Conservation (phyloP, 2,888 invertebrate genomes). For the Isoperla grammatica region DNA sequence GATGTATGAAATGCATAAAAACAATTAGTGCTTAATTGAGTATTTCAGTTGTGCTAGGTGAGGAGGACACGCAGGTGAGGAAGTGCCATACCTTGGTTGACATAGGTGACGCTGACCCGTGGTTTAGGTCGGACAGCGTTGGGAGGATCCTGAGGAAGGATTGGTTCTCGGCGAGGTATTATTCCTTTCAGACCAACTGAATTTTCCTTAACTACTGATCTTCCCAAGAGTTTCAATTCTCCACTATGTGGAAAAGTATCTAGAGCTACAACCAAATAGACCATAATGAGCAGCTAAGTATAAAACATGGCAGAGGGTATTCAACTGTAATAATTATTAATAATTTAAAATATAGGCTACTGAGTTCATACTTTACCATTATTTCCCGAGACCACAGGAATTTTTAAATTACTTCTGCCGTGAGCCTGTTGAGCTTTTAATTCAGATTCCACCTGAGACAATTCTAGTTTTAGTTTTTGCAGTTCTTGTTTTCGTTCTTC, state of each 20-base stretch:
- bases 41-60: not conserved
- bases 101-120: conserved; percentile 28
- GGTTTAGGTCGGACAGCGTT: conserved; percentile 30
- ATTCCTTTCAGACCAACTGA: conserved; percentile 28
- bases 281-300: not conserved
- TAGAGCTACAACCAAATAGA: conserved; percentile 3
- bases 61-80: not conserved
- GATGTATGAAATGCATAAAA: not conserved
- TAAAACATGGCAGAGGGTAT: no score
- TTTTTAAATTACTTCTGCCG: not conserved
- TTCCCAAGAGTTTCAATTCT: conserved; percentile 15
- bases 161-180: conserved; percentile 22
- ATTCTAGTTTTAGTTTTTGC: conserved; percentile 20
- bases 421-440: conserved; percentile 1
- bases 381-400: not conserved
- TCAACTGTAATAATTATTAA: no score
- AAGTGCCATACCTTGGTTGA: conserved; percentile 22
- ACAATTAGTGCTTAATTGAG: not conserved
- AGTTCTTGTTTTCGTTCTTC: conserved; percentile 25
- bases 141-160: conserved; percentile 29
- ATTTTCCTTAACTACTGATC: conserved; percentile 18
- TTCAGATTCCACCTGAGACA: conserved; percentile 20
- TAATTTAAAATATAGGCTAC: no score
- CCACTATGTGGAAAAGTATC: conserved; percentile 8
- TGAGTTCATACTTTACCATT: no score